These are phyloP conservation scores for Etia nguti DNA, from an alignment of 2,113 vertebrate genomes.

Conservation along the genomic window DNA sequence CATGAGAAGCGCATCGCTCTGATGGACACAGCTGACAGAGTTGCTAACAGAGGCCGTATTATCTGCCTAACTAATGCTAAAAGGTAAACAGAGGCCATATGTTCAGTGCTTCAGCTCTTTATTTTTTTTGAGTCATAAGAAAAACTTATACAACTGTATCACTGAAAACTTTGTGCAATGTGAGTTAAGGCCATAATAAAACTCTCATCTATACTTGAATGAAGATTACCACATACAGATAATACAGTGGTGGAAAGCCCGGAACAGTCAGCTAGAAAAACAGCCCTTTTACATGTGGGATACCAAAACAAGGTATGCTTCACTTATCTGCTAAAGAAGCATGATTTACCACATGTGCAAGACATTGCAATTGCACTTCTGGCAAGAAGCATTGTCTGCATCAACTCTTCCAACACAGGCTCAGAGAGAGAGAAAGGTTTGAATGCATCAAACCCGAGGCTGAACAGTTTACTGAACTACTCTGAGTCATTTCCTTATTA, in stretches of 20 bases:
- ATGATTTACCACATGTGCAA: background rate
- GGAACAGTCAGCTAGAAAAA: background rate
- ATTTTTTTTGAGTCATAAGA: background rate
- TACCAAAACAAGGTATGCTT: background rate
- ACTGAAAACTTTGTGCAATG: background rate
- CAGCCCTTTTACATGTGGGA: no score
- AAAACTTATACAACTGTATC: background rate
- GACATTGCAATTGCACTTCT: background rate
- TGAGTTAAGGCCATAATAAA: background rate
- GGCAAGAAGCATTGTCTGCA: background rate
- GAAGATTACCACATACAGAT: background rate
- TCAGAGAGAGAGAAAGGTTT: background rate
- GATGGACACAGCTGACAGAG: constrained; percentile 91
- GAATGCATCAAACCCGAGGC: background rate
- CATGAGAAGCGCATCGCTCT: constrained; percentile 85
- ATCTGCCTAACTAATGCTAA: constrained; percentile 97
- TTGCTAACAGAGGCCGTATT: constrained; percentile 90
- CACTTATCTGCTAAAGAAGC: background rate
- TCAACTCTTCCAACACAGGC: background rate
- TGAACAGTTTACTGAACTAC: background rate
- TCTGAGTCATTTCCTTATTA: background rate
- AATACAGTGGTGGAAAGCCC: background rate
- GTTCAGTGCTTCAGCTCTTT: background rate
- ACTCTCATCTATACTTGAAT: background rate
- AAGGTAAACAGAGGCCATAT: constrained; percentile 71